phyloP scores from a whole-genome alignment of 1,140 invertebrate species.

The Cardiocondyla obscurior region DNA sequence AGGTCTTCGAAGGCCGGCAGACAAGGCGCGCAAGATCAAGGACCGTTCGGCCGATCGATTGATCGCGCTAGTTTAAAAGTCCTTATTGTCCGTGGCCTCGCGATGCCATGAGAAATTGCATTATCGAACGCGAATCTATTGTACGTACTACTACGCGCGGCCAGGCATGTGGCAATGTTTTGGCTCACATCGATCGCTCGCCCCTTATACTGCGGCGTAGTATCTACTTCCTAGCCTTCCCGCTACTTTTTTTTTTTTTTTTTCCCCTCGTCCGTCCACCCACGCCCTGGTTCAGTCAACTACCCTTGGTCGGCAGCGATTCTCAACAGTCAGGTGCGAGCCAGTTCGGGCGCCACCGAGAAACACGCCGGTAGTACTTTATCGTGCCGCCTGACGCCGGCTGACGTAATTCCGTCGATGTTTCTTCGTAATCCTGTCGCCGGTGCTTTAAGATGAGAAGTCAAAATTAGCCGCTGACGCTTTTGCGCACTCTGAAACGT shows the following conservation, averaged over 20 bases:
- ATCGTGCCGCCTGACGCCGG: neutral
- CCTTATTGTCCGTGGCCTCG: no score
- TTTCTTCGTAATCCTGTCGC: neutral
- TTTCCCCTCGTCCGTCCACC: conserved; percentile 75
- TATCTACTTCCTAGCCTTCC: conserved; percentile 65
- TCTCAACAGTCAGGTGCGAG: conserved; percentile 70
- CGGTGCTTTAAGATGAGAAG: neutral
- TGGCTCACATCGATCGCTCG: conserved; percentile 82
- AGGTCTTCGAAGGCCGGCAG: no score
- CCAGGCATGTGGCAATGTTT: conserved; percentile 84
- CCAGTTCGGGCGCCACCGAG: neutral
- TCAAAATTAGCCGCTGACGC: conserved; percentile 23
- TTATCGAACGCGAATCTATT: no score
- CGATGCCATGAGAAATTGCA: no score
- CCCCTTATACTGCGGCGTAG: conserved; percentile 77
- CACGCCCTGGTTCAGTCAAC: conserved; percentile 81
- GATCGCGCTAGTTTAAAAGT: no score
- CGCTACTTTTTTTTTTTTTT: conserved; percentile 42
- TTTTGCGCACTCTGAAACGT: neutral
- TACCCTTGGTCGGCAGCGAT: conserved; percentile 77
- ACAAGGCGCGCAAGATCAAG: neutral
- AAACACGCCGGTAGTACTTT: neutral
- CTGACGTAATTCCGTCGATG: neutral
- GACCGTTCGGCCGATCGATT: no score
- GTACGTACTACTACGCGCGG: neutral